Percentiles rank a stretch among this genome's conserved stretches.
Evolutionary conservation across 2,113 vertebrate genomes (phyloP).

Genomic region (Terrapene triunguis): DNA sequence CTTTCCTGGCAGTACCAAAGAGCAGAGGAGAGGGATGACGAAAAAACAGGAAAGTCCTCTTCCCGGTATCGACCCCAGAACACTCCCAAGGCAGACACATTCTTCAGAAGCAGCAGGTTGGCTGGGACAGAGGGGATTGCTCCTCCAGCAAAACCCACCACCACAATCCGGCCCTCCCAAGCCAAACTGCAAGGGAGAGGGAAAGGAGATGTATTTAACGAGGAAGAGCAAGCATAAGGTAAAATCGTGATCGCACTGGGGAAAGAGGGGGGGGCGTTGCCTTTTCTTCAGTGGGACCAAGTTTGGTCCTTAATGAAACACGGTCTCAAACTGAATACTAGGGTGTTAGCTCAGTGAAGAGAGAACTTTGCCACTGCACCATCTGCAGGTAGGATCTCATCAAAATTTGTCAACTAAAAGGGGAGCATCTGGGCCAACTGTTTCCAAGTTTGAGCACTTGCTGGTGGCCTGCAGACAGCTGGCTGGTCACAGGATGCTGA

Average conservation of each 20-base stretch:
- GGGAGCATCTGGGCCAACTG: not conserved
- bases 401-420: not conserved
- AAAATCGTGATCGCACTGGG: not conserved
- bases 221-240: not conserved
- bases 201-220: not conserved
- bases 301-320: not conserved
- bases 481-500: not conserved
- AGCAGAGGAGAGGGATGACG: conserved; percentile 24
- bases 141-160: conserved; percentile 62
- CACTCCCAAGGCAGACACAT: conserved; percentile 32
- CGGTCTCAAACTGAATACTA: not conserved
- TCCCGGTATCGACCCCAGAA: not conserved
- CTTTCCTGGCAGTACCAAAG: conserved; percentile 54
- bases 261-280: not conserved
- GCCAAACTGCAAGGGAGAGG: conserved; percentile 44
- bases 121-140: conserved; percentile 32
- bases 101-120: conserved; percentile 70
- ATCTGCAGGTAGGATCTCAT: not conserved
- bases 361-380: no score
- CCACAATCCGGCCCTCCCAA: conserved; percentile 61
- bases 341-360: not conserved
- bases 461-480: not conserved
- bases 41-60: conserved; percentile 44
- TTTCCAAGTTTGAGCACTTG: not conserved
- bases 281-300: not conserved